Evolutionary conservation across 2,113 vertebrate genomes (phyloP).

Genomic region (Hirundichthys speculiger): DNA sequence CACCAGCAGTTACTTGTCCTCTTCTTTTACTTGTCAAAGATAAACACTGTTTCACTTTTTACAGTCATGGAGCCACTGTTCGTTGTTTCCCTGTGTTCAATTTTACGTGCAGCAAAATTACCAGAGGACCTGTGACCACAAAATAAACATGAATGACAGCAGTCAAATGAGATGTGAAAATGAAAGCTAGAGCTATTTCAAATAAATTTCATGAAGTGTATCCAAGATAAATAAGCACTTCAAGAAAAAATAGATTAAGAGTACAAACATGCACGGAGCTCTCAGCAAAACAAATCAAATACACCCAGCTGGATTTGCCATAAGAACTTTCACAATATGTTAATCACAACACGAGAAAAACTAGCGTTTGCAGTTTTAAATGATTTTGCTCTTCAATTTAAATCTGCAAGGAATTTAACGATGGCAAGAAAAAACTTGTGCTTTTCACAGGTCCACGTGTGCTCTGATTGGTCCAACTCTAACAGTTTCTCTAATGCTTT

Average conservation of each 20-base stretch:
- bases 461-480: not conserved
- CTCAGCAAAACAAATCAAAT: not conserved
- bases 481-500: not conserved
- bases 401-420: not conserved
- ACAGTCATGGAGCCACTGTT: conserved; percentile 8
- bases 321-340: not conserved
- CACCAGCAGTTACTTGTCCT: not conserved
- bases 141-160: conserved; percentile 4
- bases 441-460: not conserved
- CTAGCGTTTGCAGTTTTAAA: too few species aligned
- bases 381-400: too few species aligned
- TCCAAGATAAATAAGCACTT: not conserved
- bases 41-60: conserved; percentile 1
- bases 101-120: conserved; percentile 10
- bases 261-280: not conserved
- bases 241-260: not conserved
- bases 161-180: conserved; percentile 6
- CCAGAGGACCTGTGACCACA: not conserved
- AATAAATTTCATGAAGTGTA: not conserved
- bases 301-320: not conserved
- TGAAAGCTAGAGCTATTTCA: conserved; percentile 8
- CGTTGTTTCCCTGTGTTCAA: not conserved
- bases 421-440: too few species aligned
- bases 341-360: conserved; percentile 2
- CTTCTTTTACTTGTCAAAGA: conserved; percentile 4